A percentile compares a stretch with the other conserved stretches of the same genome.
phyloP scores from a whole-genome alignment of 2,113 vertebrate species.

The Panthera uncia region DNA sequence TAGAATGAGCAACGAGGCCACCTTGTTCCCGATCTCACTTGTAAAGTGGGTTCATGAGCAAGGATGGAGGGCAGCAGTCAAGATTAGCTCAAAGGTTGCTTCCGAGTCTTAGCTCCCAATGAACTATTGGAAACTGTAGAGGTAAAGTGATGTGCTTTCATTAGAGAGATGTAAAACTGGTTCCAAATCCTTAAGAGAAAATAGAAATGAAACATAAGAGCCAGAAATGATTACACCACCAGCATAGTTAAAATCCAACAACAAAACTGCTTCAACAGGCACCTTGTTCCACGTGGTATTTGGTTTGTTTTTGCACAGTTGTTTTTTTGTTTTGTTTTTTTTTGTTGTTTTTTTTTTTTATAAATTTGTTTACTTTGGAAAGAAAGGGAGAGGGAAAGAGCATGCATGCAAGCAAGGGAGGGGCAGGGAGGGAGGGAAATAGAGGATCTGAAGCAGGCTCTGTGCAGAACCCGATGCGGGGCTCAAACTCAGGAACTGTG shows the following conservation, averaged over 20 bases:
- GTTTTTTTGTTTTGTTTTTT: too few species aligned
- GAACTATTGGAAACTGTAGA: not conserved
- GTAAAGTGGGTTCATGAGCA: not conserved
- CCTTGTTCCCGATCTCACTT: not conserved
- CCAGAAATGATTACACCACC: not conserved
- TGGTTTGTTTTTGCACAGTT: not conserved
- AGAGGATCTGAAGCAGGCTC: too few species aligned
- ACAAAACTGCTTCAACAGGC: not conserved
- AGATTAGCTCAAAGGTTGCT: not conserved
- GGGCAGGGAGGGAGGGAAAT: too few species aligned
- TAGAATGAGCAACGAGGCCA: not conserved
- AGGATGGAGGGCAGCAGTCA: not conserved
- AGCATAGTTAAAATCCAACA: not conserved
- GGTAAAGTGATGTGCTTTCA: not conserved
- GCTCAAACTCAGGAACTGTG: too few species aligned
- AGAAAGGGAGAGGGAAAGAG: too few species aligned
- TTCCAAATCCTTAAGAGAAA: conserved; percentile 20
- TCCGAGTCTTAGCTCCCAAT: not conserved
- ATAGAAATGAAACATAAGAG: not conserved
- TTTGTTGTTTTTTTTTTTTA: too few species aligned
- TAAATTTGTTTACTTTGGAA: too few species aligned
- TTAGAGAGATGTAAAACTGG: conserved; percentile 21
- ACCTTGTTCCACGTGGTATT: not conserved
- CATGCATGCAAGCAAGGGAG: too few species aligned
- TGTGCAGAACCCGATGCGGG: too few species aligned